Evolutionary conservation across 1,140 invertebrate genomes (phyloP), one percentile per base, ranked within the genome.

Genomic region (Anadara kagoshimensis): DNA sequence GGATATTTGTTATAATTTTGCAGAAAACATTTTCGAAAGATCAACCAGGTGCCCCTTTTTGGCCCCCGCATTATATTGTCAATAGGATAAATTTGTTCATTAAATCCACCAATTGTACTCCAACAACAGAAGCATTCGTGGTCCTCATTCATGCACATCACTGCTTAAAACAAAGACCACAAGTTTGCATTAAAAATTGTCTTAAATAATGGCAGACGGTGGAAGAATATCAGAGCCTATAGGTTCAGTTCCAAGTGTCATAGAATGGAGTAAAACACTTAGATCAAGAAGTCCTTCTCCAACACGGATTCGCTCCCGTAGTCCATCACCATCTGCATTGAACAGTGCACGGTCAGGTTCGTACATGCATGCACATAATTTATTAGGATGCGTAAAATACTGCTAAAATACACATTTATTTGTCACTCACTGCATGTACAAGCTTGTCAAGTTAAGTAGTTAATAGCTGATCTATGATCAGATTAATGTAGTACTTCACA

Each of bases 201-300:
- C 41, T 12, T 29, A 22, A 49, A 22, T 7, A 44, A 74, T 74
- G 72, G 36, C 72, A 49, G 78, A 76, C n/a, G 16, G 4, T 45
- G 70, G 66, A 12, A 83, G 78, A 71, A 81, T 83, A 61, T 73
- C 79, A 36, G 77, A 84, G 67, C 83, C 85, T 47, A 71, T 80
- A 22, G 82, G 83, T 45, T 47, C 68, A 18, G 71, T 70, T 51
- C 76, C 85, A 41, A 81, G 80, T 65, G 81, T 85, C 53, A 63
- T 82, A 58, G 77, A 83, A 61, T 86, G 85, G 85, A 81, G 78
- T 45, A 77, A 73, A 47, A 73, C 79, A 45, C 67, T 86, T 45
- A 68, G 84, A 49, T 81, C 80, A 12, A 71, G 76, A 47, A 84
- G 79, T 73, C 82, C 79, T 53, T 76, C 79, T 59, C 77, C 72